Evolutionary conservation across 2,797 vertebrate genomes (phyloP).

Genomic region (Acridotheres tristis): DNA sequence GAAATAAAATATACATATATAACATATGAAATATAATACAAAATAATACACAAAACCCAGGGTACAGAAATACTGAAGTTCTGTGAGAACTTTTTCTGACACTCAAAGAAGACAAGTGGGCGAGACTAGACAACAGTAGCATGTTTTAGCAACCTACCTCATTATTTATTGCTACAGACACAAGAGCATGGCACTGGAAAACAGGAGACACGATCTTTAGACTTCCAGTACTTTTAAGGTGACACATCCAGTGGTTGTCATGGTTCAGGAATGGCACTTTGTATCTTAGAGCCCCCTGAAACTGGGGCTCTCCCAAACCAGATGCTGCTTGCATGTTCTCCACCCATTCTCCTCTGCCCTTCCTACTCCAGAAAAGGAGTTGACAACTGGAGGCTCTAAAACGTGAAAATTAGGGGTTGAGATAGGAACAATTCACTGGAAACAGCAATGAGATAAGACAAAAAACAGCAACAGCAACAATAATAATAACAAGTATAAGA

Average conservation of each 20-base stretch:
- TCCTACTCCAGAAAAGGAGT: no score
- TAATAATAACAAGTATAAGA: not conserved
- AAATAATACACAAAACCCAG: not conserved
- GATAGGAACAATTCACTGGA: not conserved
- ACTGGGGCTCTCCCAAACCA: not conserved
- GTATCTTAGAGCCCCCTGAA: not conserved
- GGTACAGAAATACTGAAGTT: not conserved
- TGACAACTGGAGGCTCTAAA: not conserved
- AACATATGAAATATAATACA: not conserved
- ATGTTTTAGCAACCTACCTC: not conserved
- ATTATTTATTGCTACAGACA: not conserved
- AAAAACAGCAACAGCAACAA: not conserved
- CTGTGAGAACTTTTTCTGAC: not conserved
- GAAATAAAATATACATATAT: not conserved
- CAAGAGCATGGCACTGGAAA: not conserved
- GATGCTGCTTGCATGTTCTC: accelerated
- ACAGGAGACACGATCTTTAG: not conserved
- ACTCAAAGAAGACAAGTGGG: not conserved
- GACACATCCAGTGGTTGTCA: not conserved
- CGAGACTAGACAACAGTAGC: not conserved
- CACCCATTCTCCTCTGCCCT: accelerated
- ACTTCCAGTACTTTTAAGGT: not conserved
- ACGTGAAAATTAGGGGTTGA: not conserved
- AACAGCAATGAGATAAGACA: not conserved
- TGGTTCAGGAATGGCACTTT: not conserved